Evolutionary conservation across 2,797 vertebrate genomes (phyloP).

Genomic region (Stomatorhinus walkeri): DNA sequence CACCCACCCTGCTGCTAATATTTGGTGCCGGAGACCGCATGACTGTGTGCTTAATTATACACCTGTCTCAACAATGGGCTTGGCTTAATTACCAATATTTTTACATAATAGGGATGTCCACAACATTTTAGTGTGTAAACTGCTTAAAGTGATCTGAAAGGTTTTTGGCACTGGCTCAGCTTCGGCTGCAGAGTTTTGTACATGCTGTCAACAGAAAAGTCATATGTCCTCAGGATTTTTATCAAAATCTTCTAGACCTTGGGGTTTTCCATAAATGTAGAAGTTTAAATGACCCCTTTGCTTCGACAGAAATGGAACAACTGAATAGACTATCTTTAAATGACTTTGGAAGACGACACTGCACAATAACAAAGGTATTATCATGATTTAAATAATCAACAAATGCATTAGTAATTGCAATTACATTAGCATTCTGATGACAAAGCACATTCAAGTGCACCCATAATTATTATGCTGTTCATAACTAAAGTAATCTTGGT

Average conservation of each 20-base stretch:
- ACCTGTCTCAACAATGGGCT: neutral
- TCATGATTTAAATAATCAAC: neutral
- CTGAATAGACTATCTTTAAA: neutral
- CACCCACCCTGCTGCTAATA: neutral
- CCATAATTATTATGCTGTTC: slow-evolving; percentile 3
- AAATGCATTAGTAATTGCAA: neutral
- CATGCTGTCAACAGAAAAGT: neutral
- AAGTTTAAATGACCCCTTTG: neutral
- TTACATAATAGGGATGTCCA: neutral
- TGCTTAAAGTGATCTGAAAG: neutral
- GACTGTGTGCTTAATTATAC: neutral
- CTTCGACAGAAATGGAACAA: neutral
- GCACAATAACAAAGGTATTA: neutral
- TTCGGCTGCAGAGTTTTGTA: neutral
- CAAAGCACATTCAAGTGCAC: neutral
- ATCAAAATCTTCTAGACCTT: neutral
- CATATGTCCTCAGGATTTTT: neutral
- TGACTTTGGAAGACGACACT: neutral
- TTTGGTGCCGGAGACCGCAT: neutral
- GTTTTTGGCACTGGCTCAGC: neutral
- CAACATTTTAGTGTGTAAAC: neutral
- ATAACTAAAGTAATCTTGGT: neutral
- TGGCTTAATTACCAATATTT: neutral
- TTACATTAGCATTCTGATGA: neutral
- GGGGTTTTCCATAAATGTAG: neutral